Conservation (phyloP, 1,140 invertebrate species). For the Calycopis cecrops region DNA sequence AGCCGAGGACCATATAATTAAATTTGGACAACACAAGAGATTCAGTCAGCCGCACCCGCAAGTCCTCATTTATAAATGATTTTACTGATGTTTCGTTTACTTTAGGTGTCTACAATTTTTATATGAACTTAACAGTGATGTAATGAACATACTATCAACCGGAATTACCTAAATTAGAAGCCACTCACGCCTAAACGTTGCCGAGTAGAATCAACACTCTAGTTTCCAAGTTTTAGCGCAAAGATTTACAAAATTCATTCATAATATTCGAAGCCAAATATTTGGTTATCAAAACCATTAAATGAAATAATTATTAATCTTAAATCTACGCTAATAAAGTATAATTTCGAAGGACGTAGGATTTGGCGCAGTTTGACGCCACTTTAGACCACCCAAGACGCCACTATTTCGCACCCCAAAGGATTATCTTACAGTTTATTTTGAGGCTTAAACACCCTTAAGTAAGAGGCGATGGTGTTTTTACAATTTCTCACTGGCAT, state of each 20-base stretch:
- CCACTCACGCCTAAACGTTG: too few relatives aligned
- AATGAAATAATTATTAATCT: background rate
- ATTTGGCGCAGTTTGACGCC: constrained; percentile 45
- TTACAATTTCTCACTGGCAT: background rate
- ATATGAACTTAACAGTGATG: too few relatives aligned
- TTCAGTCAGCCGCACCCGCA: too few relatives aligned
- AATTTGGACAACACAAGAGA: too few relatives aligned
- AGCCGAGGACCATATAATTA: too few relatives aligned
- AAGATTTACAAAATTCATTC: constrained; percentile 31
- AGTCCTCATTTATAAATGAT: too few relatives aligned
- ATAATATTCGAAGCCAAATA: constrained; percentile 53
- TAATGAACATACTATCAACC: too few relatives aligned
- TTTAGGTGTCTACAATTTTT: too few relatives aligned
- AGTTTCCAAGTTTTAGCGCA: too few relatives aligned
- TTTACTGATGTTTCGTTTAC: too few relatives aligned
- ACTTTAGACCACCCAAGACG: constrained; percentile 45
- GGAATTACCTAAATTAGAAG: too few relatives aligned
- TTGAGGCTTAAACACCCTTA: background rate
- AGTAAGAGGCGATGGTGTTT: background rate
- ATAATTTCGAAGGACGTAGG: constrained; percentile 15
- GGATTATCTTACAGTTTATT: constrained; percentile 33
- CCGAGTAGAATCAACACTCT: too few relatives aligned
- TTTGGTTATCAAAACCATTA: constrained; percentile 31
- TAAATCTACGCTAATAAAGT: constrained; percentile 13
- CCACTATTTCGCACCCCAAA: constrained; percentile 29